Percentiles rank a stretch among this genome's conserved stretches.
Evolutionary conservation across 2,113 vertebrate species (phyloP).

Genomic region (Lycaon pictus): DNA sequence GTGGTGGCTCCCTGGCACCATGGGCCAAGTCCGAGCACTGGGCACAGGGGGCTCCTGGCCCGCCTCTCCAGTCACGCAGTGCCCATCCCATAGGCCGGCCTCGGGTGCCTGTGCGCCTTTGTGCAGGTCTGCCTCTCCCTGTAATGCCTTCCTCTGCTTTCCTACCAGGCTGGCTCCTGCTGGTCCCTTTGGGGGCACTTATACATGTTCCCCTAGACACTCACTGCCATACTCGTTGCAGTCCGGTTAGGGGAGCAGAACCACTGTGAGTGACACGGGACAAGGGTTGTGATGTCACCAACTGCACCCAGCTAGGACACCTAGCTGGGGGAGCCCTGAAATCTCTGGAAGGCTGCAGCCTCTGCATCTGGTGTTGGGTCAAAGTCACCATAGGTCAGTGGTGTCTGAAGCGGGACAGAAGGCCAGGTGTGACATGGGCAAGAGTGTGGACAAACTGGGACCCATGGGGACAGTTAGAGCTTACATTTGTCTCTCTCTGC

Average conservation of each 20-base stretch:
- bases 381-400: neutral
- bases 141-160: neutral
- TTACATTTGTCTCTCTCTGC: accelerated
- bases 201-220: neutral
- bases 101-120: accelerated
- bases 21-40: neutral
- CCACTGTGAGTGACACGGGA: neutral
- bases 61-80: accelerated
- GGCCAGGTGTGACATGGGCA: neutral
- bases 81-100: neutral
- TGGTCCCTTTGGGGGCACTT: neutral
- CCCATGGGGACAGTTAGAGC: neutral
- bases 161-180: neutral
- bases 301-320: neutral
- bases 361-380: neutral
- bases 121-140: no score
- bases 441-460: neutral
- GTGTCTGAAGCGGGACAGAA: neutral
- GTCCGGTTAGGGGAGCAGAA: neutral
- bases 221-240: accelerated
- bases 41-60: accelerated
- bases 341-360: neutral
- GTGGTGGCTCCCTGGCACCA: neutral
- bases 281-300: no score
- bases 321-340: no score